phyloP scores from a whole-genome alignment of 2,888 invertebrate genomes.

The Andrena haemorrhoa region DNA sequence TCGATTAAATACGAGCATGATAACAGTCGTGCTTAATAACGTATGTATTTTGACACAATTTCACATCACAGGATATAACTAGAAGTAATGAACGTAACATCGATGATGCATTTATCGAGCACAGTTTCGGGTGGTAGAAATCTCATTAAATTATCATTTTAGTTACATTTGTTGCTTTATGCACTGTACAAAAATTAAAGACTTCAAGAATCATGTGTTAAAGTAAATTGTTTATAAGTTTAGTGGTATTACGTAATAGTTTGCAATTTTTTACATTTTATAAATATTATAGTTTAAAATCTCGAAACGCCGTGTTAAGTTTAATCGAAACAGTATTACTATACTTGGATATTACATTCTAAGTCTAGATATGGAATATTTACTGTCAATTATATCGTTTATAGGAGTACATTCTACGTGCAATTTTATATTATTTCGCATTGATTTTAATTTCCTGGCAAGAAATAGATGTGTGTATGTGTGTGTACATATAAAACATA shows the following conservation, averaged over 20 bases:
- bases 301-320: conserved; percentile 27
- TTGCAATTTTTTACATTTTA: conserved; percentile 43
- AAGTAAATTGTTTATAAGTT: conserved; percentile 27
- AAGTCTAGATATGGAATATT: conserved; percentile 34
- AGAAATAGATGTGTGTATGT: conserved; percentile 22
- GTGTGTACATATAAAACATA: background rate
- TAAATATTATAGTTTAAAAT: conserved; percentile 13
- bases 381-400: conserved; percentile 49
- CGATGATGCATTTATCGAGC: conserved; percentile 32
- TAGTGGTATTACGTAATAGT: conserved; percentile 14
- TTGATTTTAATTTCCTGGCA: conserved; percentile 12
- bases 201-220: conserved; percentile 26
- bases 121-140: conserved; percentile 4
- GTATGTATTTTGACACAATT: conserved; percentile 21
- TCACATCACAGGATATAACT: conserved; percentile 15
- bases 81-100: conserved; percentile 9
- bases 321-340: conserved; percentile 53
- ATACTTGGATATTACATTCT: conserved; percentile 35
- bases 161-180: conserved; percentile 33
- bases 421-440: conserved; percentile 18
- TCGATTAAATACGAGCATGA: conserved; percentile 32
- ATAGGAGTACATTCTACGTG: conserved; percentile 19
- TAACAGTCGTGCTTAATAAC: conserved; percentile 26
- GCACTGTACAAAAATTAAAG: conserved; percentile 41
- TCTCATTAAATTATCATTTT: conserved; percentile 19